Evolutionary conservation across 2,888 invertebrate genomes (phyloP), one percentile per base, ranked within the genome.

Genomic region (Cynaeus angustus): DNA sequence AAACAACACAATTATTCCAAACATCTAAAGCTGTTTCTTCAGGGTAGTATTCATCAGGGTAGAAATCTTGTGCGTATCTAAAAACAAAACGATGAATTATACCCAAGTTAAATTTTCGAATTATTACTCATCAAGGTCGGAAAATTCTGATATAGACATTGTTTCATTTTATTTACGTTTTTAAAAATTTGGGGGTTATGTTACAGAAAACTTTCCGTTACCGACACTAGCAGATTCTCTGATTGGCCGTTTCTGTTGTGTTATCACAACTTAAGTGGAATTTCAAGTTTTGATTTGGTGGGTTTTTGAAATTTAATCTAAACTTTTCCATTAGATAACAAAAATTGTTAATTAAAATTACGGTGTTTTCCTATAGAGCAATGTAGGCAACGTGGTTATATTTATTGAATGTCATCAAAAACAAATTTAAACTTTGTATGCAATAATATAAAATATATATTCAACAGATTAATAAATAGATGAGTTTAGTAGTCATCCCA

Each of bases 401-500:
- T 65, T 53, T 65, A 64, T 64, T 48, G 33, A 62, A 46, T 48
- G 38, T 16, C 72, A 16, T 26, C 12, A 50, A 52, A 66, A 58
- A 66, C 66, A 68, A 68, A 66, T 55, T 59, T 59, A 67, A 48
- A 53, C 13, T 16, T 52, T 68, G 38, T 61, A 14, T 45, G 53
- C 56, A 61, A 41, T 66, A 33, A 68, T 72, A 73, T 67, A 73
- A 71, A 73, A 73, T 71, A 67, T 69, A 70, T 66, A 70, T 67
- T 30, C 37, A 68, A 52, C 66, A 56, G 56, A 69, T 70, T 70
- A 72, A 80, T 73, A 81, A 50, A 58, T 59, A 62, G 41, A n/a
- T 48, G 72, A 52, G 50, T 74, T n/a, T 21, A 21, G 21, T 73
- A 79, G 76, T 86, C 87, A 62, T 89, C 89, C 91, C 91, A 91